Evolutionary conservation across 2,888 invertebrate genomes (phyloP), one percentile per base, ranked within the genome.

Genomic region (Lordiphosa fenestrarum): DNA sequence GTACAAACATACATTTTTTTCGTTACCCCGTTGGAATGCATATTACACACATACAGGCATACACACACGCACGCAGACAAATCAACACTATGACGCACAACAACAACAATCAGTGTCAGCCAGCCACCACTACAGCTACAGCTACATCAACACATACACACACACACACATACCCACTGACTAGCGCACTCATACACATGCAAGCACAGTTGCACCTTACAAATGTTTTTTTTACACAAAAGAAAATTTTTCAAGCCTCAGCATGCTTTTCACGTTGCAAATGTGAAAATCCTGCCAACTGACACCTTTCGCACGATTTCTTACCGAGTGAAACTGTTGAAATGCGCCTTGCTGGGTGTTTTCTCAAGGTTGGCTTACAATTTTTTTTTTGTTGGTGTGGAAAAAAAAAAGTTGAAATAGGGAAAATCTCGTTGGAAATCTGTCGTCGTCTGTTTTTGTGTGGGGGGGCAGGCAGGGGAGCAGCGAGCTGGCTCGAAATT

Each of bases 21-120:
- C 58, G 63, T 82, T 78, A 78, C 72, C 80, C 85, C 83, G 83
- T 78, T 85, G 73, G 83, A 85, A 83, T 84, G 84, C 76, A 83
- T 66, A 81, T 77, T 75, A 70, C 70, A 71, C 40, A 54, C 39
- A 61, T 38, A 54, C 64, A 52, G 15, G 15, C 12, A 33, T 37
- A 33, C 47, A 47, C n/a, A 25, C 33, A 50, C 25, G 2, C 7
- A 23, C 12, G 42, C 30, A 44, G 44, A 44, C 42, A 35, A 41
- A 37, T 42, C 44, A 48, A 49, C 50, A 59, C 63, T 66, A 59
- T 64, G 64, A 69, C 56, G 60, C 57, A 57, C 57, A 73, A 54
- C 63, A 72, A 59, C 66, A 58, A 40, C 55, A 65, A 40, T 58
- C 58, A 65, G 50, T 54, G 52, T 64, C 30, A 30, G 59, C 57